phyloP scores from a whole-genome alignment of 35 echinoderm and acorn worm species.

The Heliocidaris tuberculata region DNA sequence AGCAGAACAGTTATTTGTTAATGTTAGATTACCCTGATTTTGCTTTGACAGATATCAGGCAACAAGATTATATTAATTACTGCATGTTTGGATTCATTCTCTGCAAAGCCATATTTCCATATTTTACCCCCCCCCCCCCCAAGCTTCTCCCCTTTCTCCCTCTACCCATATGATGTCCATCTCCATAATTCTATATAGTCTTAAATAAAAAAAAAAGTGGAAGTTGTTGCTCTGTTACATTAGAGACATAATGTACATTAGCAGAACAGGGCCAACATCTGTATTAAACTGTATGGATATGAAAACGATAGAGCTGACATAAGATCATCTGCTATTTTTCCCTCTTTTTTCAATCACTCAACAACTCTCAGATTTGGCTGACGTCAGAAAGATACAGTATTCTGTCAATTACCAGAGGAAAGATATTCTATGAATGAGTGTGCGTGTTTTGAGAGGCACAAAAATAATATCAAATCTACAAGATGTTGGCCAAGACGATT shows the following conservation, averaged over 20 bases:
- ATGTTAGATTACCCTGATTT: neutral
- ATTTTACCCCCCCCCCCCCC: too few species aligned
- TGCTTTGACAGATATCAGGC: neutral
- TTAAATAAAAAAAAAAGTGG: too few species aligned
- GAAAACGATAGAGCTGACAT: neutral
- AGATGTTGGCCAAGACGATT: neutral
- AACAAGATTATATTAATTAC: too few species aligned
- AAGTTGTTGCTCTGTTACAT: too few species aligned
- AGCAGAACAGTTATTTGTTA: neutral
- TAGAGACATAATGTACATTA: neutral
- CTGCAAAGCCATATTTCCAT: too few species aligned
- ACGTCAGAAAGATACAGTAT: conserved; percentile 12
- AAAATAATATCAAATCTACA: conserved; percentile 19
- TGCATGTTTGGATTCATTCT: too few species aligned
- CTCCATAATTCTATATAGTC: too few species aligned
- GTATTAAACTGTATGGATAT: neutral
- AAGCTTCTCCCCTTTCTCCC: too few species aligned
- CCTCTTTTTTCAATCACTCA: neutral
- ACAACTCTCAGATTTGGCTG: neutral
- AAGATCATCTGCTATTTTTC: neutral
- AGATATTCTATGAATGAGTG: conserved; percentile 40
- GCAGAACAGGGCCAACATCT: neutral
- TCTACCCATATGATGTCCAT: too few species aligned
- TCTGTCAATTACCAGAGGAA: conserved; percentile 1
- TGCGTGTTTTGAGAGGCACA: conserved; percentile 1